phyloP scores from a whole-genome alignment of 2,888 invertebrate genomes.

The Himalopsyche anomala region DNA sequence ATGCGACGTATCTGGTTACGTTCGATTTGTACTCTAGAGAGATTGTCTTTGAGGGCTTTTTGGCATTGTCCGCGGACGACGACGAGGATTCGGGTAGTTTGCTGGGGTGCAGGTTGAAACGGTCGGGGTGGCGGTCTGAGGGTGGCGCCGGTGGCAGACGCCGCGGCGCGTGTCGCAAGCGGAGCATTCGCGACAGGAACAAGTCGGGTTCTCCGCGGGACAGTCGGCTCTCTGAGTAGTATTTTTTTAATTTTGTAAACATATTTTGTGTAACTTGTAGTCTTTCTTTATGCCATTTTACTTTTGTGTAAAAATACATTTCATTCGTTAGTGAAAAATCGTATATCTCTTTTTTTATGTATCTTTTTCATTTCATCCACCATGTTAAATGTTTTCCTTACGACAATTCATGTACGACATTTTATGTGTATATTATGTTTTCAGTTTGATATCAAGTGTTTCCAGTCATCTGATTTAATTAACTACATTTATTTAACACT shows the following conservation, averaged over 20 bases:
- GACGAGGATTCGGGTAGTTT: conserved; percentile 59
- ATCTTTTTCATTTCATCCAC: not conserved
- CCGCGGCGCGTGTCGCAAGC: conserved; percentile 61
- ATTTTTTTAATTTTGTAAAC: conserved; percentile 23
- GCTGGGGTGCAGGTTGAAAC: conserved; percentile 66
- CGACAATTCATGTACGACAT: not conserved
- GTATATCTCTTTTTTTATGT: not conserved
- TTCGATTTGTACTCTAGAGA: conserved; percentile 70
- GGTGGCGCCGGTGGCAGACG: conserved; percentile 57
- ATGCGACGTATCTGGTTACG: conserved; percentile 79
- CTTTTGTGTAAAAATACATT: conserved; percentile 5
- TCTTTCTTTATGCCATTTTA: conserved; percentile 20
- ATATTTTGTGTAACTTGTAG: not conserved
- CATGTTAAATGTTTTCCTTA: conserved; percentile 22
- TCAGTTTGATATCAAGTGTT: not conserved
- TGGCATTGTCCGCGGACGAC: conserved; percentile 63
- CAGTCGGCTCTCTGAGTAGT: conserved; percentile 49
- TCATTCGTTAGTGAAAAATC: conserved; percentile 5
- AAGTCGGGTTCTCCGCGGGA: conserved; percentile 60
- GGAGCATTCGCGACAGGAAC: conserved; percentile 61
- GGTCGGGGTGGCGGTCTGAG: conserved; percentile 63
- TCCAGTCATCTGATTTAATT: not conserved
- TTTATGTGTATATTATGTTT: not conserved
- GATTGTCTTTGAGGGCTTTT: conserved; percentile 71
- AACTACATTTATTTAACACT: not conserved